These are phyloP conservation scores for Hydrolagus colliei DNA, from an alignment of 2,797 vertebrate species.

Conservation along the genomic window DNA sequence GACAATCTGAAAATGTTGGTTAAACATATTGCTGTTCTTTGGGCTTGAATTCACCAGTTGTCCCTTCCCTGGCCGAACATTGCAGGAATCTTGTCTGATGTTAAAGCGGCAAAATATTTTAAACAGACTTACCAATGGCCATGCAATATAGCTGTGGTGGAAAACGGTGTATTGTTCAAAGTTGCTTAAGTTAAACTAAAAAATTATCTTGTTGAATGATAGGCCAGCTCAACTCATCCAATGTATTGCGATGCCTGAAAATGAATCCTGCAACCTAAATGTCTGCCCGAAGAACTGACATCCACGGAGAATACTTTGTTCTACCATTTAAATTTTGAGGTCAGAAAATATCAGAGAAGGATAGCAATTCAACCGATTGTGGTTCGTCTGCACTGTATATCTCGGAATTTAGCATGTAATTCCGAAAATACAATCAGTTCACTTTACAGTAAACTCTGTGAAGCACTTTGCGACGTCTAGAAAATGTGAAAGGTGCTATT, in stretches of 20 bases:
- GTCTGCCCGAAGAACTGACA: neutral
- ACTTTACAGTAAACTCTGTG: no score
- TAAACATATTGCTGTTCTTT: no score
- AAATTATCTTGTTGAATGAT: slow-evolving; percentile 34
- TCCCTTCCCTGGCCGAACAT: neutral
- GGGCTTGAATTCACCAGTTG: neutral
- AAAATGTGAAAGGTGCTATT: no score
- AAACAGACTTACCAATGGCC: neutral
- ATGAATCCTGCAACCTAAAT: slow-evolving; percentile 38
- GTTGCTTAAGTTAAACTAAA: neutral
- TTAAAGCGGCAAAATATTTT: neutral
- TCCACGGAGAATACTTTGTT: no score
- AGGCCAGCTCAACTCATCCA: slow-evolving; percentile 54
- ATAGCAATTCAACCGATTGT: neutral
- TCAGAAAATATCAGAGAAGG: neutral
- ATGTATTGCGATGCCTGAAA: slow-evolving; percentile 44
- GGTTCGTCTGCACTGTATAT: neutral
- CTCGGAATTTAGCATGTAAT: neutral
- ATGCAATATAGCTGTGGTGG: neutral
- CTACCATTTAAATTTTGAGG: neutral
- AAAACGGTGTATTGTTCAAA: neutral
- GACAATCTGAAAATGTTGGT: no score
- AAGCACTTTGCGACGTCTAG: no score
- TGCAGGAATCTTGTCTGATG: neutral
- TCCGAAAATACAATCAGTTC: neutral